Evolutionary conservation across 2,113 vertebrate genomes (phyloP), one percentile per base, ranked within the genome.

Genomic region (Struthidea cinerea): DNA sequence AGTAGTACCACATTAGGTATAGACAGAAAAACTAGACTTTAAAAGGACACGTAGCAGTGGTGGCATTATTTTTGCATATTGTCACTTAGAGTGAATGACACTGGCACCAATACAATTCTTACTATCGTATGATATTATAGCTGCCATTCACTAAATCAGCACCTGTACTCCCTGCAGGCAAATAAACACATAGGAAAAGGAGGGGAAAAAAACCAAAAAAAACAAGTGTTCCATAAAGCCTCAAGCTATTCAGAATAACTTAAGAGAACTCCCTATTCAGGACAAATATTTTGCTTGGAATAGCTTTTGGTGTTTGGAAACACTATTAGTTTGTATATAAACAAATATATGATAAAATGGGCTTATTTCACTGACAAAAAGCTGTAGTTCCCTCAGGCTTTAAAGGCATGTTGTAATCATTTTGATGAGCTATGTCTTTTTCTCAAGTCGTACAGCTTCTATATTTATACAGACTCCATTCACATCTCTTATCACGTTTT

Each of bases 401-500:
- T 78, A 64, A 67, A 64, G 46, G 28, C 60, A 79, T 24, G 32
- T 53, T 91, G 24, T 41, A 87, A 84, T 46, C n/a, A 46, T 79
- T 93, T 74, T 60, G 71, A 63, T 74, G 80, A 91, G 75, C 32
- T 39, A 17, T 26, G 32, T 39, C 74, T 85, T 52, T 69, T 91
- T 85, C 77, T 89, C 64, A 71, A 90, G 53, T 79, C 77, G 68
- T 37, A 70, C 41, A 84, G 57, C 41, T 78, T 89, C 75, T 80
- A 35, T 47, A 91, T 44, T 85, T 67, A 86, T 30, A 16, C 61
- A 55, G 30, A 69, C 55, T 91, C 75, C 82, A 74, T 85, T 94
- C 89, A 90, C 46, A 83, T 94, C 64, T 79, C 63, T 46, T 63
- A 77, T 44, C 80, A 92, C 7, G 28, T 76, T 89, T 83, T 63